These are phyloP conservation scores for Poeciliopsis gracilis DNA, from an alignment of 2,797 vertebrate species.

Conservation along the genomic window DNA sequence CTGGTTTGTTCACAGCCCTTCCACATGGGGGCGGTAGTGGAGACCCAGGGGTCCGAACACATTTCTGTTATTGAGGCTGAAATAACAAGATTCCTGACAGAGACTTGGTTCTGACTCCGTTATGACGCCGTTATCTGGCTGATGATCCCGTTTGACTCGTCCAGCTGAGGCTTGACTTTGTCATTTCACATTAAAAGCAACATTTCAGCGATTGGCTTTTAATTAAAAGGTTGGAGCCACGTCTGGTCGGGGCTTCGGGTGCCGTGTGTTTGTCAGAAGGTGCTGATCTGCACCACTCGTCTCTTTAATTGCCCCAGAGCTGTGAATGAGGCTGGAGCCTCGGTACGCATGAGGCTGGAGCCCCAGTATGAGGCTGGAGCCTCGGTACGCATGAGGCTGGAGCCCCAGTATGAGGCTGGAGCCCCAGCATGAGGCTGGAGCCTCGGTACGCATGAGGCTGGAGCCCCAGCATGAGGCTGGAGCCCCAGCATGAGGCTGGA, in stretches of 20 bases:
- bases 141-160: not conserved
- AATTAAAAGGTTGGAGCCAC: slow-evolving; percentile 2
- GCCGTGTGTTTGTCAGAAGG: slow-evolving; percentile 22
- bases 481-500: slow-evolving; percentile 4
- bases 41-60: not conserved
- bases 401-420: no score
- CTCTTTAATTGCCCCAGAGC: slow-evolving; percentile 55
- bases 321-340: not conserved
- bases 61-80: not conserved
- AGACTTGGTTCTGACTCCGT: no score
- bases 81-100: not conserved
- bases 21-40: not conserved
- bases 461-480: no score
- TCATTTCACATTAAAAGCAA: not conserved
- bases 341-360: not conserved
- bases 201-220: not conserved
- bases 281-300: slow-evolving; percentile 43
- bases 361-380: no score
- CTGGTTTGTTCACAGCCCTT: not conserved
- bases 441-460: no score
- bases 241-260: slow-evolving; percentile 18
- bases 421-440: no score
- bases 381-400: no score
- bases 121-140: no score
- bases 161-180: not conserved